These are phyloP conservation scores for Hoplostethus mediterraneus DNA, from an alignment of 2,797 vertebrate species.

Conservation along the genomic window DNA sequence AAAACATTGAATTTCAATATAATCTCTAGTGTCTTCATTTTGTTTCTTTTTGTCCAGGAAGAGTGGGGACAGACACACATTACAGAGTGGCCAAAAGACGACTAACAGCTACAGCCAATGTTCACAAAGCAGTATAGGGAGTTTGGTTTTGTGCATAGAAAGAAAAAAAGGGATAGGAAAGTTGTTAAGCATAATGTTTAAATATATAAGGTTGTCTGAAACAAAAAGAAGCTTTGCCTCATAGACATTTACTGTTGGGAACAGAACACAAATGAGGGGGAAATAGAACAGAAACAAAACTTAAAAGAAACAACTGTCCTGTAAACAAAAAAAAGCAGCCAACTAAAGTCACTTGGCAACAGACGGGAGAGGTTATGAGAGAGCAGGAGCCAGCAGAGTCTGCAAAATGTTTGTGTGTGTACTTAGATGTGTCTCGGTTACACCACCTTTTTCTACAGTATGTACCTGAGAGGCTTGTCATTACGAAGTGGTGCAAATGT, in stretches of 20 bases:
- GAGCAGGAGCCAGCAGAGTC: constrained; percentile 82
- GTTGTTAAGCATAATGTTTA: constrained; percentile 78
- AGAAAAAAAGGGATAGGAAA: constrained; percentile 80
- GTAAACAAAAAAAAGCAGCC: constrained; percentile 83
- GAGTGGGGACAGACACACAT: constrained; percentile 78
- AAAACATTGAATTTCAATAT: constrained; percentile 43
- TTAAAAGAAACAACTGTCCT: constrained; percentile 81
- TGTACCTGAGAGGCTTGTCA: constrained; percentile 78
- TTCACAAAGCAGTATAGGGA: constrained; percentile 78
- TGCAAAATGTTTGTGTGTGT: constrained; percentile 73
- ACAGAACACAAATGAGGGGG: constrained; percentile 79
- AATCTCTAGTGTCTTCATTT: constrained; percentile 72
- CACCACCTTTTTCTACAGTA: constrained; percentile 68
- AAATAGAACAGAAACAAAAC: constrained; percentile 77
- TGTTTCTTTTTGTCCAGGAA: constrained; percentile 80
- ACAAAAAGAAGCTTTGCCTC: constrained; percentile 83
- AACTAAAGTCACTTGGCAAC: constrained; percentile 83
- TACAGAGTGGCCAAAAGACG: constrained; percentile 77
- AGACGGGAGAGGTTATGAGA: constrained; percentile 83
- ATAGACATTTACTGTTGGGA: constrained; percentile 80
- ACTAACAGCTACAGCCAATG: constrained; percentile 80
- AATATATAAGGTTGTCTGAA: constrained; percentile 75
- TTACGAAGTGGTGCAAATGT: constrained; percentile 82
- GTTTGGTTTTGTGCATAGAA: constrained; percentile 81
- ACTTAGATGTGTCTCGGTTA: constrained; percentile 70